Conservation (phyloP, 2,113 vertebrate species). For the Chauna torquata region DNA sequence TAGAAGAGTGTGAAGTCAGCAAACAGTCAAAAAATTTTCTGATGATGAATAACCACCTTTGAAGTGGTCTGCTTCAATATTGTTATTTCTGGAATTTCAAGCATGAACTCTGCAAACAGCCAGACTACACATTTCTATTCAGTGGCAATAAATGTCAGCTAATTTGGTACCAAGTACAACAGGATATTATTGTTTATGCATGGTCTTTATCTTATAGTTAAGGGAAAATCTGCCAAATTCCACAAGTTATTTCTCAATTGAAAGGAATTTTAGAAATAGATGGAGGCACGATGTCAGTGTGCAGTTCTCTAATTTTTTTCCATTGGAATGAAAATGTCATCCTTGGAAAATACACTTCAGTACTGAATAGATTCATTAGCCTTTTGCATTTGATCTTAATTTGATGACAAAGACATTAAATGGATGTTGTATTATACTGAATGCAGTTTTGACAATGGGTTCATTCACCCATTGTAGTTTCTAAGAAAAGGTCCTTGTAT, state of each 20-base stretch:
- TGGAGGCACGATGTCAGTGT: not conserved
- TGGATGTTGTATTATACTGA: not conserved
- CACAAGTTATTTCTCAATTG: conserved; percentile 41
- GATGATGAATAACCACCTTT: conserved; percentile 16
- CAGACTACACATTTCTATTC: conserved; percentile 42
- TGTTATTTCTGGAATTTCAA: conserved; percentile 67
- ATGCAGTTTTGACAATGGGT: conserved; percentile 8
- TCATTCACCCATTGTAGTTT: not conserved
- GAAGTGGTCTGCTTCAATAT: conserved; percentile 44
- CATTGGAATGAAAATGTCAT: conserved; percentile 31
- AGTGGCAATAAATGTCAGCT: conserved; percentile 40
- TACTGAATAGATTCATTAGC: not conserved
- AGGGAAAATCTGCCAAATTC: conserved; percentile 49
- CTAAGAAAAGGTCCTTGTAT: conserved; percentile 2
- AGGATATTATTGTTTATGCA: conserved; percentile 64
- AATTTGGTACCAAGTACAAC: conserved; percentile 49
- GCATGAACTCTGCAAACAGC: conserved; percentile 43
- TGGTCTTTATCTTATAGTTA: conserved; percentile 18
- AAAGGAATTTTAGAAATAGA: not conserved
- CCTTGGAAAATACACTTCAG: conserved; percentile 20
- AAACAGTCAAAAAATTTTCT: conserved; percentile 16
- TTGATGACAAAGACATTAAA: conserved; percentile 50
- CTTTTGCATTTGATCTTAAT: conserved; percentile 46
- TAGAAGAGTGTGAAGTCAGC: not conserved
- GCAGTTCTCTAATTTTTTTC: not conserved